These are phyloP conservation scores for Argyrosomus regius DNA, from an alignment of 2,797 vertebrate genomes.

Conservation along the genomic window DNA sequence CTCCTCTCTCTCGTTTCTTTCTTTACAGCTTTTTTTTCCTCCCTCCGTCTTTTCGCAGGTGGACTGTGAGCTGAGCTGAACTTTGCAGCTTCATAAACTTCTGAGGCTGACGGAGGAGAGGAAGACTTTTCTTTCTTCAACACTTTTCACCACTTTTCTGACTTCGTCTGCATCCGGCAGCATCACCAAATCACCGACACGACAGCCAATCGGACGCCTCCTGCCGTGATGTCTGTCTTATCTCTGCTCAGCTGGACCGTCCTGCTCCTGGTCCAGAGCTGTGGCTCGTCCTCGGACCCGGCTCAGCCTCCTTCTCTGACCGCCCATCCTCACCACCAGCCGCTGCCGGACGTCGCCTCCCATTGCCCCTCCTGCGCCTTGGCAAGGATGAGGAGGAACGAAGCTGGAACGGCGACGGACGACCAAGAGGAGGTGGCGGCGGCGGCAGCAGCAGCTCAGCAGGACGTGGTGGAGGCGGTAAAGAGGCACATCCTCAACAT, in stretches of 20 bases:
- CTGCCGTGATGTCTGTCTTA: slow-evolving; percentile 85
- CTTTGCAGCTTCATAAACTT: slow-evolving; percentile 68
- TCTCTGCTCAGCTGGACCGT: slow-evolving; percentile 90
- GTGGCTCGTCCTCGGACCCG: slow-evolving; percentile 75
- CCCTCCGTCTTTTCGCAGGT: slow-evolving; percentile 70
- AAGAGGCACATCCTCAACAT: slow-evolving; percentile 98
- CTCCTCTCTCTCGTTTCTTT: slow-evolving; percentile 44
- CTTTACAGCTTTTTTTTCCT: slow-evolving; percentile 63
- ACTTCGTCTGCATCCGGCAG: slow-evolving; percentile 24
- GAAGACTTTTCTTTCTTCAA: slow-evolving; percentile 11
- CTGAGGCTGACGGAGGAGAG: slow-evolving; percentile 29
- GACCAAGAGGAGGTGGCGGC: slow-evolving; percentile 85
- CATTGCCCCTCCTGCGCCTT: slow-evolving; percentile 94
- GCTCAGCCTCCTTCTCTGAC: slow-evolving; percentile 30
- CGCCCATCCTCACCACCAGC: slow-evolving; percentile 75
- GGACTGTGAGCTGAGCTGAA: slow-evolving; percentile 70
- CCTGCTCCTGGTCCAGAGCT: slow-evolving; percentile 88
- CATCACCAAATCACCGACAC: slow-evolving; percentile 30
- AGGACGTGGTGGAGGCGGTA: slow-evolving; percentile 97
- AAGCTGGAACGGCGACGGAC: slow-evolving; percentile 66
- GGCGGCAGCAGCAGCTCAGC: slow-evolving; percentile 82
- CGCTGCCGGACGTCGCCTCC: slow-evolving; percentile 70
- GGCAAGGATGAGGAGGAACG: slow-evolving; percentile 87
- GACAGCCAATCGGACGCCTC: slow-evolving; percentile 40
- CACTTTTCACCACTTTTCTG: slow-evolving; percentile 11